Conservation (phyloP, 2,797 vertebrate species). For the Lutjanus argentimaculatus region DNA sequence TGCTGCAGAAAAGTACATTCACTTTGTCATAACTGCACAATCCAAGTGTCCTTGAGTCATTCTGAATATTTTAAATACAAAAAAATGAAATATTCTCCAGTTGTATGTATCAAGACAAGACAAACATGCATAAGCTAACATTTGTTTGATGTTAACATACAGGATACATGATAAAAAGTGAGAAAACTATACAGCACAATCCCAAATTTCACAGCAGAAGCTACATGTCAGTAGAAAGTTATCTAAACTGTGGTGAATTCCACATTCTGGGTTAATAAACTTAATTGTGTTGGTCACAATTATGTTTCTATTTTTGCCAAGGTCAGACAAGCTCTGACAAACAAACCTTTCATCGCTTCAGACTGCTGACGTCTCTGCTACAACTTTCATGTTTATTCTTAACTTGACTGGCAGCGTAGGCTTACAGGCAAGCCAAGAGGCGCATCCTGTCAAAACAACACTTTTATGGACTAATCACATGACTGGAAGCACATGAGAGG, state of each 20-base stretch:
- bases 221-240: conserved; percentile 42
- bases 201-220: conserved; percentile 44
- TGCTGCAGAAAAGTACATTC: conserved; percentile 66
- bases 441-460: conserved; percentile 72
- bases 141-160: conserved; percentile 27
- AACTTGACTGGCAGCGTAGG: conserved; percentile 68
- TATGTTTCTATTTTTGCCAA: conserved; percentile 72
- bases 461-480: conserved; percentile 64
- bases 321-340: conserved; percentile 69
- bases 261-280: conserved; percentile 67
- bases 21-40: conserved; percentile 58
- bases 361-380: conserved; percentile 71
- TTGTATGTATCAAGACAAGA: conserved; percentile 30
- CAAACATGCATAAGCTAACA: conserved; percentile 63
- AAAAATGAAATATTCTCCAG: conserved; percentile 16
- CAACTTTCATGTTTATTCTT: conserved; percentile 76
- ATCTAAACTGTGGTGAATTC: conserved; percentile 49
- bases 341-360: conserved; percentile 75
- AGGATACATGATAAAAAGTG: conserved; percentile 32
- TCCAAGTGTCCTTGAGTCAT: conserved; percentile 36
- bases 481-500: conserved; percentile 64
- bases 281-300: conserved; percentile 68
- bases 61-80: conserved; percentile 30
- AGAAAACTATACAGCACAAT: conserved; percentile 38
- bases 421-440: conserved; percentile 61